Evolutionary conservation across 2,797 vertebrate species (phyloP), one percentile per base, ranked within the genome.

Genomic region (Glossophaga mutica): DNA sequence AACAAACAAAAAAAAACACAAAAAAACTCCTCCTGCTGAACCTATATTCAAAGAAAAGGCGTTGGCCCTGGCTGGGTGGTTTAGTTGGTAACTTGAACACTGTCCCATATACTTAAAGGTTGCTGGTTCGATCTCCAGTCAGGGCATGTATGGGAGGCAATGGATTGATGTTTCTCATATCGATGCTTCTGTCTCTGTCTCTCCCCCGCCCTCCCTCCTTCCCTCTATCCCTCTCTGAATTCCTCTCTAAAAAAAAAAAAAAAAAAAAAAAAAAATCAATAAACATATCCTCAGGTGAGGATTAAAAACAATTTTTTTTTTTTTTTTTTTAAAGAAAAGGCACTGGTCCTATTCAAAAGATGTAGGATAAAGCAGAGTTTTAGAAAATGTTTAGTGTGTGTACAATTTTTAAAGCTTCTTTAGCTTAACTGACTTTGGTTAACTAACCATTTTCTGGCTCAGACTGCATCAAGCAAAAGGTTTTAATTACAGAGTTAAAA

Each of bases 351-450:
- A 6, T 46, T 34, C 29, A 73, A 59, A 95, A 93, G 70, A 77
- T 15, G 9, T 2, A 85, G 10, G 46, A 44, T 14, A 0, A 92
- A 87, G 19, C 29, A 78, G 39, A 76, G 26, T 59, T 87, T 93
- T 50, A 71, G 39, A 85, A 92, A 87, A 92, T 34, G 67, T 67
- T 88, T 65, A 92, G 55, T 21, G 3, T 55, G 9, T 70, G 6
- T 59, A 34, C 68, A 34, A 78, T 92, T 95, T 94, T 50, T 39
- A 92, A 84, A 86, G 81, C 52, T 70, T 52, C 46, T 90, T 94
- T 76, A 37, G 39, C n/a, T 90, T 81, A 74, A 67, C n/a, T 92
- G 50, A 91, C 52, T 93, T 65, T 83, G 78, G 46, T 78, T 86
- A 94, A 90, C 32, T 39, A 93, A 68, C 37, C 11, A 52, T 44